Conservation (phyloP, 2,797 vertebrate species). For the Enteromius radiatus region DNA sequence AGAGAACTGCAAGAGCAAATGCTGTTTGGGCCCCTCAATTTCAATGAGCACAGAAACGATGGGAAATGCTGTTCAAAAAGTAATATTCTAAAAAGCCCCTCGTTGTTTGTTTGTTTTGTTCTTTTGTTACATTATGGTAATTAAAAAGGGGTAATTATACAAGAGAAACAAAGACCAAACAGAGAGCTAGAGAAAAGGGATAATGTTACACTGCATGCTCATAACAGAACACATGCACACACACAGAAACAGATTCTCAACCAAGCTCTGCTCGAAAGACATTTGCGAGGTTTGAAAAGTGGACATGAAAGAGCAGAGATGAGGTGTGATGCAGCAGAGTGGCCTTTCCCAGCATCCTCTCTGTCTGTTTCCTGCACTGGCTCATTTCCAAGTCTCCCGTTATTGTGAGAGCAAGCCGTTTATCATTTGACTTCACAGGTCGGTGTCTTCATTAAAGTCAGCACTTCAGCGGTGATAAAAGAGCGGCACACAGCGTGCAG, state of each 20-base stretch:
- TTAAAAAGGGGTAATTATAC: constrained; percentile 32
- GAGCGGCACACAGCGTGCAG: constrained; percentile 12
- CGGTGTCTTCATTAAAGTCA: constrained; percentile 51
- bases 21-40: constrained; percentile 28
- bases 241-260: not conserved
- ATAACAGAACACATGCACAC: too few species aligned
- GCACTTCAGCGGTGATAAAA: constrained; percentile 49
- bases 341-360: constrained; percentile 19
- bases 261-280: not conserved
- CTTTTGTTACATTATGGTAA: constrained; percentile 52
- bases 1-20: constrained; percentile 46
- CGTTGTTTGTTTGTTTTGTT: constrained; percentile 54
- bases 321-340: not conserved
- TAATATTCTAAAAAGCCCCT: constrained; percentile 33
- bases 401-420: constrained; percentile 37
- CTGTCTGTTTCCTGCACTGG: constrained; percentile 30
- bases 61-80: constrained; percentile 49
- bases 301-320: not conserved
- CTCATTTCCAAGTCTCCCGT: constrained; percentile 11
- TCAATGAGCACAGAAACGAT: constrained; percentile 30
- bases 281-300: not conserved
- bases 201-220: too few species aligned
- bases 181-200: constrained; percentile 20
- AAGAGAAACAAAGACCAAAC: constrained; percentile 28
- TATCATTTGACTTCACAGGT: constrained; percentile 51